A percentile compares a stretch with the other conserved stretches of the same genome.
These are phyloP conservation scores for Clupea harengus DNA, from an alignment of 2,113 vertebrate genomes.

Conservation along the genomic window DNA sequence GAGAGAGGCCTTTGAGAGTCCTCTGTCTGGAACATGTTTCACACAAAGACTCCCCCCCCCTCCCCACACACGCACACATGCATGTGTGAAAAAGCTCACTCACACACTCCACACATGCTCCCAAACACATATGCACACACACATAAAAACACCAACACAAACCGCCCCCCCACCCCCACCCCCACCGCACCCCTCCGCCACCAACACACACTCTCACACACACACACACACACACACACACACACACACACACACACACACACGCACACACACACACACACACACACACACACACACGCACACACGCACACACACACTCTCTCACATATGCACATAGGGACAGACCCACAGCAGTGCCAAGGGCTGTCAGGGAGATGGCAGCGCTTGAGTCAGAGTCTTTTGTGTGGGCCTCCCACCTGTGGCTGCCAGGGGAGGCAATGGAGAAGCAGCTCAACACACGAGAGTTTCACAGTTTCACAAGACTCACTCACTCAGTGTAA, in stretches of 20 bases:
- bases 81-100: background rate
- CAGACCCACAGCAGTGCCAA: conserved; percentile 31
- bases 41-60: background rate
- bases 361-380: conserved; percentile 36
- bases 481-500: background rate
- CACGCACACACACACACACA: conserved; percentile 1
- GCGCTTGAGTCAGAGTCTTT: conserved; percentile 24
- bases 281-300: background rate
- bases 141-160: background rate
- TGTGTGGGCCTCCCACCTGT: conserved; percentile 30
- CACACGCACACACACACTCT: conserved; percentile 6
- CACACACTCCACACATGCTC: background rate
- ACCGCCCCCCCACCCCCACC: no score
- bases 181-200: background rate
- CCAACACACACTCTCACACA: background rate
- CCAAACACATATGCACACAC: background rate
- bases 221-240: conserved; percentile 4
- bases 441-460: background rate
- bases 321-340: background rate
- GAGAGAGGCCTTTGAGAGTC: background rate
- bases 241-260: background rate
- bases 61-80: background rate
- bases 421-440: conserved; percentile 15
- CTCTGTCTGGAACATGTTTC: conserved; percentile 5
- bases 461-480: background rate